A percentile compares a stretch with the other conserved stretches of the same genome.
Conservation (phyloP, 2,113 vertebrate species). For the Gallinago jamesoni region DNA sequence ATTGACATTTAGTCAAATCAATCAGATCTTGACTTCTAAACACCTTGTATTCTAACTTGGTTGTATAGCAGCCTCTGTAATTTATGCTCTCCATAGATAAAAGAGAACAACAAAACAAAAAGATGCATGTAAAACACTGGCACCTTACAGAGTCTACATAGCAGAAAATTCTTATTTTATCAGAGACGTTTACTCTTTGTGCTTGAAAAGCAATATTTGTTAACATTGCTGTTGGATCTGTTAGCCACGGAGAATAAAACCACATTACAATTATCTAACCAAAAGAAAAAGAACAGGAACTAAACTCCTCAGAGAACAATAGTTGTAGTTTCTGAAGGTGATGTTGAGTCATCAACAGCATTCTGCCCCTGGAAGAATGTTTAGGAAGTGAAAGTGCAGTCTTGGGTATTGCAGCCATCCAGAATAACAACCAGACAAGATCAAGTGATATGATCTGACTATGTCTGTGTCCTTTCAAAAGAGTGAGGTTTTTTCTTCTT, state of each 20-base stretch:
- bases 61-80: neutral
- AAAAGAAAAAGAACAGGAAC: conserved; percentile 53
- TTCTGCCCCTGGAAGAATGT: conserved; percentile 2
- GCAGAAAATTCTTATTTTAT: neutral
- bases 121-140: neutral
- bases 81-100: neutral
- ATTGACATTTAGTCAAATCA: neutral
- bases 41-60: accelerated
- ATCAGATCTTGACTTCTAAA: neutral
- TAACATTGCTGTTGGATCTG: neutral
- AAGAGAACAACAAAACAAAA: neutral
- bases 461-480: neutral
- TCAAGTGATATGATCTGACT: conserved; percentile 42
- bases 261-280: neutral
- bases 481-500: neutral
- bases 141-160: neutral
- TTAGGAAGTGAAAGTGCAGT: conserved; percentile 70
- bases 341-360: conserved; percentile 43
- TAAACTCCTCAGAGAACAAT: neutral
- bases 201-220: neutral
- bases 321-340: conserved; percentile 41
- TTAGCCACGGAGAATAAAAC: neutral
- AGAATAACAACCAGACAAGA: conserved; percentile 31
- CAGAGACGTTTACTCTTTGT: neutral
- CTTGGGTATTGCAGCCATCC: neutral